phyloP scores from a whole-genome alignment of 1,140 invertebrate genomes.

The Apis dorsata region DNA sequence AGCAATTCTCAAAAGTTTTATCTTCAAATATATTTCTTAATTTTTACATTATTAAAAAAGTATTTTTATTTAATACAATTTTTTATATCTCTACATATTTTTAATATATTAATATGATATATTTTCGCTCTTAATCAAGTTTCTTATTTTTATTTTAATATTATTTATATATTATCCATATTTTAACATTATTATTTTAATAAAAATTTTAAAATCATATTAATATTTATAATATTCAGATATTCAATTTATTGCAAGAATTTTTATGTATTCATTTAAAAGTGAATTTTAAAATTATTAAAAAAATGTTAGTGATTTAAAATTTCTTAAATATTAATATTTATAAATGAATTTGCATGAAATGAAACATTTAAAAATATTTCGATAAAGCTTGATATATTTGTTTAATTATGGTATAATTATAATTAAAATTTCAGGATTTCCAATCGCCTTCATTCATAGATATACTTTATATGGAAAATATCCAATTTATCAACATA shows the following conservation, averaged over 20 bases:
- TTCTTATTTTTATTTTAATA: neutral
- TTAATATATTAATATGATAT: too few relatives aligned
- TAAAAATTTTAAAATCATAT: neutral
- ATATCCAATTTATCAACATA: constrained; percentile 83
- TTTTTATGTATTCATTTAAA: neutral
- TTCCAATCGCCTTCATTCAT: constrained; percentile 88
- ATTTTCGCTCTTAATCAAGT: too few relatives aligned
- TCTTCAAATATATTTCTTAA: too few relatives aligned
- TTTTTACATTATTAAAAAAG: too few relatives aligned
- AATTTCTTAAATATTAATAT: neutral
- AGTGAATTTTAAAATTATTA: too few relatives aligned
- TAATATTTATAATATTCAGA: too few relatives aligned
- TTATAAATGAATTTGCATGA: neutral
- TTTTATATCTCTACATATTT: neutral
- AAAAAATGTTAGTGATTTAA: too few relatives aligned
- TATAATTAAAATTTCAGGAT: constrained; percentile 82
- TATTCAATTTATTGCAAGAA: neutral
- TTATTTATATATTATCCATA: neutral
- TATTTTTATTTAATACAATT: too few relatives aligned
- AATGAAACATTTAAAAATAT: neutral
- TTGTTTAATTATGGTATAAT: neutral
- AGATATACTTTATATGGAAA: constrained; percentile 82
- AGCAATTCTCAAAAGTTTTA: too few relatives aligned
- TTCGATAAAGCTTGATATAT: neutral
- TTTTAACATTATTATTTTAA: neutral